Conservation (phyloP, 1,140 invertebrate species). For the Drosophila murphyi region DNA sequence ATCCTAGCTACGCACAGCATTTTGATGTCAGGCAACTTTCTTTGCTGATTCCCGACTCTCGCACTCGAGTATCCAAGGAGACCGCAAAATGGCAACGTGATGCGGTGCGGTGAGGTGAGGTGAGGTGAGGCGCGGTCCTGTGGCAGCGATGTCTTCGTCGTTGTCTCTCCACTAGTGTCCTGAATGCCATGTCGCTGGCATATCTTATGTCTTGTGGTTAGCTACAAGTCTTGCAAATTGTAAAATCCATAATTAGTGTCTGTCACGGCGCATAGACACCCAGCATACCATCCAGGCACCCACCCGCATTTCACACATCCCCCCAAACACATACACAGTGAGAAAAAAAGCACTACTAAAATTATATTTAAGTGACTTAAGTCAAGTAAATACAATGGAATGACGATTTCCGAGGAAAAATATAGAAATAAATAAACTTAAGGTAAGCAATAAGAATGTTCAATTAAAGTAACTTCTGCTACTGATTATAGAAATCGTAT, state of each 20-base stretch:
- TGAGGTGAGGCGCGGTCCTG: conserved; percentile 3
- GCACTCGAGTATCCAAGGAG: not conserved
- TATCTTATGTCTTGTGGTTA: conserved; percentile 60
- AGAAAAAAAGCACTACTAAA: not conserved
- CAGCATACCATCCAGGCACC: conserved; percentile 25
- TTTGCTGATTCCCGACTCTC: conserved; percentile 13
- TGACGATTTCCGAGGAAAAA: no score
- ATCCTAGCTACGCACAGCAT: conserved; percentile 23
- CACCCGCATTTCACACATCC: conserved; percentile 1
- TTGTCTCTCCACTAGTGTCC: conserved; percentile 2
- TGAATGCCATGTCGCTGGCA: conserved; percentile 47
- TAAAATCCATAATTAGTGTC: conserved; percentile 82
- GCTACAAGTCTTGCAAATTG: conserved; percentile 74
- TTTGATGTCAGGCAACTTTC: conserved; percentile 42
- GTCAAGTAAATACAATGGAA: no score
- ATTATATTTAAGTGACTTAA: no score
- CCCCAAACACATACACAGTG: not conserved
- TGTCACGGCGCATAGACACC: conserved; percentile 63
- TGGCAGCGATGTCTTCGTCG: not conserved
- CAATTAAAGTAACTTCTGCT: no score
- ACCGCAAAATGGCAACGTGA: conserved; percentile 69
- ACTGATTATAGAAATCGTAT: no score
- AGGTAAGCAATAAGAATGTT: no score
- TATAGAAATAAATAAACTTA: no score
- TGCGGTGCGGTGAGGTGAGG: conserved; percentile 44